Evolutionary conservation across 2,888 invertebrate species (phyloP), one percentile per base, ranked within the genome.

Genomic region (Silvanus unidentatus): DNA sequence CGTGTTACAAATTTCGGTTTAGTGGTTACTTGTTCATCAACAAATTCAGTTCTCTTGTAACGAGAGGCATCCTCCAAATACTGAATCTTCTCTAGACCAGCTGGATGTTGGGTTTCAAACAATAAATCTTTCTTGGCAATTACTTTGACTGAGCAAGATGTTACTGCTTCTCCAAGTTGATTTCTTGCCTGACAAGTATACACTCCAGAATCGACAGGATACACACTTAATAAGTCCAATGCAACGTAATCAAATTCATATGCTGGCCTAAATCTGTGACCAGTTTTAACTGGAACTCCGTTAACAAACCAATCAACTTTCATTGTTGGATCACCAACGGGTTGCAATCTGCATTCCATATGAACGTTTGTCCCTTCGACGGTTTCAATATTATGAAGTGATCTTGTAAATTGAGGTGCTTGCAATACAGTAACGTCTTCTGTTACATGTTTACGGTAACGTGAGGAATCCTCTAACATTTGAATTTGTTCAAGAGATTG

Each of bases 191-290:
- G 88, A 63, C 95, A 96, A 9, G 93, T 93, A 69, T 97, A 98
- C 0, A 94, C 89, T 12, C 97, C 97, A 4, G 92, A 92, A 73
- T 99, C 99, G 60, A 88, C 89, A n/a, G 98, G 92, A 68, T 96
- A 97, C 15, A 96, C 94, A 63, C 95, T 94, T 14, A 97, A 76
- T 40, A 99, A 82, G 72, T 98, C 98, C 42, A 99, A 77, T 6
- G 97, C 95, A 12, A 97, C 96, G 67, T 95, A 98, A 64, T 96
- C 96, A 69, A 97, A 96, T 72, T 98, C 97, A 64, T 93, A 90
- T 2, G 94, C 92, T 34, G 96, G 96, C 65, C 95, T 82, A 76
- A 97, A 98, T 53, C 98, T 81, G 65, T 95, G 85, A 54, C 96
- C 96, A 35, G 89, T 88, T 67, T 88, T 90, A 1, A 98, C 82